Evolutionary conservation across 2,113 vertebrate species (phyloP), one percentile per base, ranked within the genome.

Genomic region (Psilopogon haemacephalus): DNA sequence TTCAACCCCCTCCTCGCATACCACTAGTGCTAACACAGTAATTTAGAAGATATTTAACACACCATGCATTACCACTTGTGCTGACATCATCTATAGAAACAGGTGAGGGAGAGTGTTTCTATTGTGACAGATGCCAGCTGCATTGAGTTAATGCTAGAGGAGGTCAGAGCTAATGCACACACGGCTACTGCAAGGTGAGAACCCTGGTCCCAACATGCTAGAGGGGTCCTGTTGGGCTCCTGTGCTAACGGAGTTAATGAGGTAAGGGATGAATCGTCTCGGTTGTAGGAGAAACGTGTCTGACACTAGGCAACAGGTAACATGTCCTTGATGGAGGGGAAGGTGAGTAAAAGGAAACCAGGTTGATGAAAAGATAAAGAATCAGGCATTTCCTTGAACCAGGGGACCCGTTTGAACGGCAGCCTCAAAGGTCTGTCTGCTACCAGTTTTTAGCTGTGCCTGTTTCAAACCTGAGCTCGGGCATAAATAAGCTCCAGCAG

Each of bases 31-130:
- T 98, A 98, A 98, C 98, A 98, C 97, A 37, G 97, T 95, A 97
- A 97, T 98, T 98, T 97, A 88, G 96, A 97, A 98, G 97, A 97
- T 97, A 97, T 97, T 97, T 97, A 97, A 98, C 98, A 99, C 98
- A 98, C 97, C 99, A 99, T 99, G 99, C 99, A 99, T 98, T 98
- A 97, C 98, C 94, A 97, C 97, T 98, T 95, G 96, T 97, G 97
- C 98, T 97, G 98, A 97, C 98, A 98, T 98, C 98, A 97, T 98
- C 98, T 98, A 98, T 98, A 98, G 98, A 98, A 98, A 98, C 97
- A 96, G 97, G 97, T 97, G 97, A 97, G 94, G 95, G 97, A 97
- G 95, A 96, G 96, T 97, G 98, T 98, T 98, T 98, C 98, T 98
- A 98, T 97, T 97, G 97, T 97, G 97, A 98, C 97, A 98, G 98